These are phyloP conservation scores for Columba janthina DNA, from an alignment of 2,113 vertebrate species.

Conservation along the genomic window DNA sequence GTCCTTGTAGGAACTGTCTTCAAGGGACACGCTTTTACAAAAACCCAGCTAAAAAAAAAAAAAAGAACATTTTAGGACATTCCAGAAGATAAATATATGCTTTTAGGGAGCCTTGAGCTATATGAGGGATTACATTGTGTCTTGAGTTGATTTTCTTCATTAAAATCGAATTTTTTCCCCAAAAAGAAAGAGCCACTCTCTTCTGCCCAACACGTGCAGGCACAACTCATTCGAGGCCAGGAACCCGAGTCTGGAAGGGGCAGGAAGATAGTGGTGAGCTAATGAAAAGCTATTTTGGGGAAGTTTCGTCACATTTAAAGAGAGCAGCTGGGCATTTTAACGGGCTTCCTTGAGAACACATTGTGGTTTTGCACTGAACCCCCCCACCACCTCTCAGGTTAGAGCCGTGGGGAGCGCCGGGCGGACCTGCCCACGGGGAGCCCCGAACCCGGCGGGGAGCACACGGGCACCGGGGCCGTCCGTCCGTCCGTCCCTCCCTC, in stretches of 20 bases:
- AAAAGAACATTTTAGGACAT: neutral
- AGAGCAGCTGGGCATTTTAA: neutral
- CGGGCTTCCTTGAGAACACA: rapidly evolving
- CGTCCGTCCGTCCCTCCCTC: no score
- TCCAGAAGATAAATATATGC: rapidly evolving
- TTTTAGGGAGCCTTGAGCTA: neutral
- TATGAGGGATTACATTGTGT: neutral
- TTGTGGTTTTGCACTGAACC: neutral
- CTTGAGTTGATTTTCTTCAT: neutral
- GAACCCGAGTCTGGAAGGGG: no score
- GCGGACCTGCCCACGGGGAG: neutral
- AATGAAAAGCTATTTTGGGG: neutral
- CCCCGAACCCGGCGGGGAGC: no score
- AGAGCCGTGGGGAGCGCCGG: rapidly evolving
- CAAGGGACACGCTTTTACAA: neutral
- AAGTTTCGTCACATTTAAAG: rapidly evolving
- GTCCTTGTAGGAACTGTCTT: no score
- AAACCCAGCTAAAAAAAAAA: neutral
- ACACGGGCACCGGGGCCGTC: rapidly evolving
- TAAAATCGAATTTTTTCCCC: neutral
- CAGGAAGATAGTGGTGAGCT: neutral
- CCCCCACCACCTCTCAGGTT: rapidly evolving
- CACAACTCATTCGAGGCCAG: neutral
- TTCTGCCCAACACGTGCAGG: neutral
- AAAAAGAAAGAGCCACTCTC: rapidly evolving